These are phyloP conservation scores for Podocnemis expansa DNA, from an alignment of 2,113 vertebrate genomes.

Conservation along the genomic window DNA sequence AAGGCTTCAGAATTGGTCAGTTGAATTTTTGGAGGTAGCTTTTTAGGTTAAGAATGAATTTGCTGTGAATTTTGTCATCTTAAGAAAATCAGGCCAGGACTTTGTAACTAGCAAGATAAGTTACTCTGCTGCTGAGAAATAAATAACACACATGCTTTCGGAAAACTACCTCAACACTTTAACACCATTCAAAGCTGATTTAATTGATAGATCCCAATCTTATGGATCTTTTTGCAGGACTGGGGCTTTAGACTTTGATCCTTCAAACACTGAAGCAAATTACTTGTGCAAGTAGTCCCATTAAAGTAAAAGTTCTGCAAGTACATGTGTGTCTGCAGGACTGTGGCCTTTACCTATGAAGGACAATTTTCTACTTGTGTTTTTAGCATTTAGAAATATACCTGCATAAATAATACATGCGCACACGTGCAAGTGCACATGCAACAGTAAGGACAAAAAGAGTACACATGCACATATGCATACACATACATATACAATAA, in stretches of 20 bases:
- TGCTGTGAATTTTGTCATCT: constrained; percentile 48
- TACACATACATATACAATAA: neutral
- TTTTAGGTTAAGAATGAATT: constrained; percentile 50
- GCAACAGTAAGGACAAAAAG: too few relatives aligned
- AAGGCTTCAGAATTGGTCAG: neutral
- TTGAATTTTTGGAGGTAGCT: neutral
- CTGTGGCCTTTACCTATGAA: neutral
- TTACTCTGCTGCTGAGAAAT: constrained; percentile 52
- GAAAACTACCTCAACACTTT: neutral
- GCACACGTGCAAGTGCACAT: too few relatives aligned
- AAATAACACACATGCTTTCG: constrained; percentile 49
- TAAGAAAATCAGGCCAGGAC: constrained; percentile 41
- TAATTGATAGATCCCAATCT: neutral
- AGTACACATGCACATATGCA: neutral
- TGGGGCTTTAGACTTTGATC: neutral
- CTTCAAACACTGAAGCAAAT: neutral
- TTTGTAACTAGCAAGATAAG: constrained; percentile 52
- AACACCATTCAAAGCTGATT: neutral
- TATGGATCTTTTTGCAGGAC: neutral
- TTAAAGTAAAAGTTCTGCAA: neutral
- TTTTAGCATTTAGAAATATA: neutral
- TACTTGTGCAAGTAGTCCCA: neutral
- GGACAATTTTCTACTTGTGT: neutral
- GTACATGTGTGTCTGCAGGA: neutral
- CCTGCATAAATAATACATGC: neutral